phyloP scores from a whole-genome alignment of 1,140 invertebrate species.

The Papilio aristodemus region DNA sequence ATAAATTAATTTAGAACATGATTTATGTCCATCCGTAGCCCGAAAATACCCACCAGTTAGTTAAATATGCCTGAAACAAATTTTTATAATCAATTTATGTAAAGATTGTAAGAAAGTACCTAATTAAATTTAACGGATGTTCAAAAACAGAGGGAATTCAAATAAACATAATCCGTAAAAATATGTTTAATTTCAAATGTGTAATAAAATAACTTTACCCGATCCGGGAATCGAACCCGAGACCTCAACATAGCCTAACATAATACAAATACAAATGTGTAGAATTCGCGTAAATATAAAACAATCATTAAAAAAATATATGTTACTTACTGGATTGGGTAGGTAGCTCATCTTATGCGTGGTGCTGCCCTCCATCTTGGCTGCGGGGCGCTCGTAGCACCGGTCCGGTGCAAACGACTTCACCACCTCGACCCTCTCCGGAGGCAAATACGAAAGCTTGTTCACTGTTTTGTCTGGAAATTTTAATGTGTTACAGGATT shows the following conservation, averaged over 20 bases:
- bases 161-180: too few species aligned
- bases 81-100: background rate
- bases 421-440: slow-evolving; percentile 65
- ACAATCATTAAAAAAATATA: too few species aligned
- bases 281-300: too few species aligned
- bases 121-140: too few species aligned
- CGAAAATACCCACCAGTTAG: background rate
- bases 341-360: slow-evolving; percentile 83
- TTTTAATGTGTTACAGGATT: too few species aligned
- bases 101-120: background rate
- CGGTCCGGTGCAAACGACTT: slow-evolving; percentile 69
- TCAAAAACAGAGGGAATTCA: too few species aligned
- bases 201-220: too few species aligned
- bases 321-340: slow-evolving; percentile 67
- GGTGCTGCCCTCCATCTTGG: slow-evolving; percentile 75
- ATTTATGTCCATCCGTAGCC: background rate
- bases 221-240: too few species aligned
- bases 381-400: slow-evolving; percentile 64
- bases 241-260: too few species aligned
- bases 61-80: slow-evolving; percentile 13
- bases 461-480: slow-evolving; percentile 80
- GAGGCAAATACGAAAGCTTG: slow-evolving; percentile 80
- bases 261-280: too few species aligned
- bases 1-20: background rate
- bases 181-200: too few species aligned